Percentiles rank a stretch among this genome's conserved stretches.
These are phyloP conservation scores for Papilio elwesi DNA, from an alignment of 2,888 invertebrate species.

Conservation along the genomic window DNA sequence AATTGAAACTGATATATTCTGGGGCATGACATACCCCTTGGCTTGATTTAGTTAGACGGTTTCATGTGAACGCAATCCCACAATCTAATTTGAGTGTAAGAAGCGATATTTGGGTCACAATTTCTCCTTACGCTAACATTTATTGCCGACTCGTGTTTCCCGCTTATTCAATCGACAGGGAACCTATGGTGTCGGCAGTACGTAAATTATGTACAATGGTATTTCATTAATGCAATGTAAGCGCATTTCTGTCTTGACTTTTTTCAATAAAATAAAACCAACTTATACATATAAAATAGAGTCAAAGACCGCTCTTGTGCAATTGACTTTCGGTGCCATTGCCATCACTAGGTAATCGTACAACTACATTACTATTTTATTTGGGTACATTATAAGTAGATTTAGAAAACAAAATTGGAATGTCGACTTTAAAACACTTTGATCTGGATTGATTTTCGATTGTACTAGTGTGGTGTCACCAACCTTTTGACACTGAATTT, in stretches of 20 bases:
- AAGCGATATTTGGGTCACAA: constrained; percentile 67
- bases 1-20: constrained; percentile 63
- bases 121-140: constrained; percentile 45
- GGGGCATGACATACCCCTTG: constrained; percentile 77
- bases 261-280: background rate
- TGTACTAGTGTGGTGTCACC: constrained; percentile 71
- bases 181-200: background rate
- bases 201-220: background rate
- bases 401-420: constrained; percentile 50
- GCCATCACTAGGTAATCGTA: constrained; percentile 28
- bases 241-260: no score
- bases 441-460: constrained; percentile 64
- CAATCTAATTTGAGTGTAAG: constrained; percentile 75
- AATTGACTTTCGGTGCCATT: background rate
- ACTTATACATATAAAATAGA: background rate
- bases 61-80: constrained; percentile 60
- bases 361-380: constrained; percentile 57
- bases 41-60: constrained; percentile 62
- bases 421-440: constrained; percentile 52
- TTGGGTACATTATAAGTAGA: constrained; percentile 57
- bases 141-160: constrained; percentile 26
- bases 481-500: constrained; percentile 83
- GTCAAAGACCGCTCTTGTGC: background rate
- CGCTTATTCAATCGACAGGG: constrained; percentile 23
- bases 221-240: background rate